Conservation (phyloP, 2,888 invertebrate genomes). For the Tipula lateralis region DNA sequence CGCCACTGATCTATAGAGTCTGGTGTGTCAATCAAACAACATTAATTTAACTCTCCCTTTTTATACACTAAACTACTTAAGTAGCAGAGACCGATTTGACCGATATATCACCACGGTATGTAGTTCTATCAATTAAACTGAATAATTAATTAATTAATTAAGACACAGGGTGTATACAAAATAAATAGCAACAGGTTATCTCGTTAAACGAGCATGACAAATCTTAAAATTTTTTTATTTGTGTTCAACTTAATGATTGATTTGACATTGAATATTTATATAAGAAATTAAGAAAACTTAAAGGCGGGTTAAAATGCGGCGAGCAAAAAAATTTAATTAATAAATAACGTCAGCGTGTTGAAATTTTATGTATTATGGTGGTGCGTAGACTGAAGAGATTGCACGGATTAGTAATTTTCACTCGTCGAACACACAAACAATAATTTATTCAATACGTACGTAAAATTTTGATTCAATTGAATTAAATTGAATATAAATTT, state of each 20-base stretch:
- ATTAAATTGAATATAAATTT: neutral
- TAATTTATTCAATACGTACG: neutral
- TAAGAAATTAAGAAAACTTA: neutral
- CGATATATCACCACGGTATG: neutral
- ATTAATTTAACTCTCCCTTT: too few relatives aligned
- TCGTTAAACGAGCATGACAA: neutral
- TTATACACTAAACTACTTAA: too few relatives aligned
- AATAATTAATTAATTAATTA: neutral
- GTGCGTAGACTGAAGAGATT: neutral
- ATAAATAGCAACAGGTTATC: neutral
- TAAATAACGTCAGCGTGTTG: neutral
- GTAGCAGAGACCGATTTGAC: too few relatives aligned
- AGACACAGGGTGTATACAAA: neutral
- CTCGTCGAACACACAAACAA: neutral
- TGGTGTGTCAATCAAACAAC: too few relatives aligned
- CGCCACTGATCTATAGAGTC: too few relatives aligned
- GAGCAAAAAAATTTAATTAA: neutral
- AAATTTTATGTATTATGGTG: neutral
- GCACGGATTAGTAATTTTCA: slow-evolving; percentile 5
- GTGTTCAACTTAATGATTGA: neutral
- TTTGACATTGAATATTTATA: slow-evolving; percentile 12
- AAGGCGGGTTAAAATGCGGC: neutral
- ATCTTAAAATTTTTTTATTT: neutral
- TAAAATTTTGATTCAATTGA: neutral
- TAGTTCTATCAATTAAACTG: neutral